A percentile compares a stretch with the other conserved stretches of the same genome.
These are phyloP conservation scores for Teleogryllus oceanicus DNA, from an alignment of 2,888 invertebrate species.

Conservation along the genomic window DNA sequence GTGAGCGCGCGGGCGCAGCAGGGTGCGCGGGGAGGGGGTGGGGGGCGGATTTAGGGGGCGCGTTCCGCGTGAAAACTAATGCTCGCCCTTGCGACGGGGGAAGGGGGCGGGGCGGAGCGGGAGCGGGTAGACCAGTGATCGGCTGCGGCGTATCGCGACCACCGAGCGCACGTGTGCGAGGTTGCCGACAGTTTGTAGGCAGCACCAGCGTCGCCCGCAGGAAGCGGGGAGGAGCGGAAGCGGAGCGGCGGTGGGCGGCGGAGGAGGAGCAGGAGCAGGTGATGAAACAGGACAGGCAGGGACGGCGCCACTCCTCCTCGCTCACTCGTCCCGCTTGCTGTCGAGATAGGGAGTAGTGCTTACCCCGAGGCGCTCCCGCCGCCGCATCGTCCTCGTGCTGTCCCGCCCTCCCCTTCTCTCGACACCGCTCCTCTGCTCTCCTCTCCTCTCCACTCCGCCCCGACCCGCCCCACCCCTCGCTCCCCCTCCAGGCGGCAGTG, in stretches of 20 bases:
- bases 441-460: background rate
- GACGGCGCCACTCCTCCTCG: no score
- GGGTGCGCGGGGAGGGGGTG: background rate
- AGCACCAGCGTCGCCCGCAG: background rate
- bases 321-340: no score
- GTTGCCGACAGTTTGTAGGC: background rate
- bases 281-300: no score
- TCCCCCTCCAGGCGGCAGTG: constrained; percentile 18
- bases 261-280: no score
- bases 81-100: background rate
- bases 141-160: background rate
- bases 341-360: no score
- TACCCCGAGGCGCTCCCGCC: no score
- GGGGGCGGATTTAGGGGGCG: background rate
- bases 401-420: background rate
- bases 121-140: background rate
- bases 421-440: background rate
- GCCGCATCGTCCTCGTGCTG: background rate
- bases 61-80: background rate
- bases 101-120: background rate
- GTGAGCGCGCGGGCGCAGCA: no score
- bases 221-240: no score
- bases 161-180: background rate
- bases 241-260: no score
- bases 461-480: constrained; percentile 21